Evolutionary conservation across 1,140 invertebrate genomes (phyloP), one percentile per base, ranked within the genome.

Genomic region (Drosophila kanapiae): DNA sequence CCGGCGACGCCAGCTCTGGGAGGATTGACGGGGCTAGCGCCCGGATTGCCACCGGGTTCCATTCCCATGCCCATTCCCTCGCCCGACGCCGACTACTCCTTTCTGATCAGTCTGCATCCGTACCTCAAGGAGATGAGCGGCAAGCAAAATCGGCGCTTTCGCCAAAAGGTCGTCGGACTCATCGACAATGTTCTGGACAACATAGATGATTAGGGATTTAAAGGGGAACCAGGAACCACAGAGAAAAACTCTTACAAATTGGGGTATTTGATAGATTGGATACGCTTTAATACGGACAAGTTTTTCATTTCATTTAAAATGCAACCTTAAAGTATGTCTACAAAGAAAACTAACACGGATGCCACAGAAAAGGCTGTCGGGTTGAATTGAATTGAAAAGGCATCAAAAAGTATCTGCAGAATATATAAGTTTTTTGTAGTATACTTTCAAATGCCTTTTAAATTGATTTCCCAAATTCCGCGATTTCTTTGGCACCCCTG

Each of bases 51-150:
- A 4, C 27, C 65, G 14, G 67, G 83, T 16, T 7, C 56, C 14
- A 59, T 67, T 23, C 27, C 43, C 35, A 11, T 65, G 54, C 2
- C 64, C 47, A 31, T 65, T 43, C 31, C 65, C 14, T 16, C 67
- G 48, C 62, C 87, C 13, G 91, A 92, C 64, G 91, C 91, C 18
- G 91, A 92, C 51, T 92, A 87, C 69, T 87, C 76, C 33, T 92
- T 92, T 63, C 59, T 92, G 48, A 91, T 92, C 56, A 92, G 91
- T 56, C 81, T 92, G 62, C 87, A 86, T 78, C 91, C 91, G 37
- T 92, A 83, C 70, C 56, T 92, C 29, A 92, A 84, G 58, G 91
- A 92, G 47, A 92, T 92, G 91, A 84, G 68, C 45, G 91, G 91
- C 63, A 92, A 92, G 60, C 91, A 92, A 49, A 92, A 90, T 60